A percentile compares a stretch with the other conserved stretches of the same genome.
Conservation (phyloP, 2,797 vertebrate genomes). For the Cygnus olor region DNA sequence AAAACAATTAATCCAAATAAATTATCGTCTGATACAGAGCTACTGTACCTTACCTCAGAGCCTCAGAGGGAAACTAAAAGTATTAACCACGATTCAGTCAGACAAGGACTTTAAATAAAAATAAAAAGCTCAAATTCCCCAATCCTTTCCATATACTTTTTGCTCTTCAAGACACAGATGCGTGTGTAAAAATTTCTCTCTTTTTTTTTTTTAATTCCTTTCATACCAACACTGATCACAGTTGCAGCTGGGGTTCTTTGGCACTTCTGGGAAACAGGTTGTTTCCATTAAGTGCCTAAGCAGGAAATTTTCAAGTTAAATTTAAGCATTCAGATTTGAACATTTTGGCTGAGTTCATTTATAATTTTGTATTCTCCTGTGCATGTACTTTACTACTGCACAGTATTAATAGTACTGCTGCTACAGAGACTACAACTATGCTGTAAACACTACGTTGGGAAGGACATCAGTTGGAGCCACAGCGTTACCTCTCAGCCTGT, state of each 20-base stretch:
- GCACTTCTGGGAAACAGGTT: background rate
- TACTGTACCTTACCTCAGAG: background rate
- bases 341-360: background rate
- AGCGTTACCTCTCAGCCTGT: background rate
- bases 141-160: background rate
- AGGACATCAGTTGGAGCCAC: background rate
- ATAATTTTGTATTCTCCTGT: background rate
- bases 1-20: background rate
- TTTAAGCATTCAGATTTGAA: background rate
- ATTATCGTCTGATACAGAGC: background rate
- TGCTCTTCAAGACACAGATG: background rate
- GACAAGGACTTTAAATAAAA: background rate
- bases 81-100: background rate
- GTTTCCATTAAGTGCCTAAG: background rate
- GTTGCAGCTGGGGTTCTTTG: background rate
- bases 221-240: background rate
- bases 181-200: background rate
- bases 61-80: background rate
- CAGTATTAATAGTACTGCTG: background rate
- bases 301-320: background rate
- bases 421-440: background rate
- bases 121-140: background rate
- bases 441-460: background rate
- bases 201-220: background rate
- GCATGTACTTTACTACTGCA: background rate